Evolutionary conservation across 2,797 vertebrate species (phyloP).

Genomic region (Paedocypris micromegethes): DNA sequence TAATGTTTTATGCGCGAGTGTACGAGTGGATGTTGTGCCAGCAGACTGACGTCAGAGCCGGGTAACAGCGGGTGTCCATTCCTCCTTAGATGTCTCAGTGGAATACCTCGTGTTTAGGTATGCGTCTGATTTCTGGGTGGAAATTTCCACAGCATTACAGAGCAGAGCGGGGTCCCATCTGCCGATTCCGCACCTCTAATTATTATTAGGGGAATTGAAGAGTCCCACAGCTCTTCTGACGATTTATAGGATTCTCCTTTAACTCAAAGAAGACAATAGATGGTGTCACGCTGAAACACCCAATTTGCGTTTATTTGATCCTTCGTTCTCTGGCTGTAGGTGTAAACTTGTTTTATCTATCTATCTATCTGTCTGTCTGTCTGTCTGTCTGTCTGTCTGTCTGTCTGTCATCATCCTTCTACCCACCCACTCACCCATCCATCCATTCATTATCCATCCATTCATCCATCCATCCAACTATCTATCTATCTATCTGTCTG

Average conservation of each 20-base stretch:
- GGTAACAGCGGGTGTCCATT: background rate
- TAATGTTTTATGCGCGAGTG: too few species aligned
- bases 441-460: too few species aligned
- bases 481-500: too few species aligned
- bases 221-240: constrained; percentile 9
- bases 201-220: constrained; percentile 27
- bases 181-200: constrained; percentile 28
- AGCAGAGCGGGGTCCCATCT: constrained; percentile 29
- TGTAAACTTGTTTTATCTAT: constrained; percentile 1
- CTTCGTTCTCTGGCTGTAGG: constrained; percentile 18
- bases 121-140: constrained; percentile 2
- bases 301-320: too few species aligned
- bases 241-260: constrained; percentile 24
- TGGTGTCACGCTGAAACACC: background rate
- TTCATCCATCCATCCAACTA: too few species aligned
- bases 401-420: too few species aligned
- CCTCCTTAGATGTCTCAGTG: background rate
- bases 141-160: constrained; percentile 29
- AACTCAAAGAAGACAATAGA: constrained; percentile 10
- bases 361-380: constrained; percentile 3
- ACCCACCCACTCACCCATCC: too few species aligned
- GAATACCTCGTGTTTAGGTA: background rate
- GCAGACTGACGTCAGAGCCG: too few species aligned
- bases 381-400: background rate
- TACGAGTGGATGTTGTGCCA: too few species aligned